Base-by-base conservation (phyloP, 2,888 invertebrate genomes). In the Pediacus dermestoides region DNA sequence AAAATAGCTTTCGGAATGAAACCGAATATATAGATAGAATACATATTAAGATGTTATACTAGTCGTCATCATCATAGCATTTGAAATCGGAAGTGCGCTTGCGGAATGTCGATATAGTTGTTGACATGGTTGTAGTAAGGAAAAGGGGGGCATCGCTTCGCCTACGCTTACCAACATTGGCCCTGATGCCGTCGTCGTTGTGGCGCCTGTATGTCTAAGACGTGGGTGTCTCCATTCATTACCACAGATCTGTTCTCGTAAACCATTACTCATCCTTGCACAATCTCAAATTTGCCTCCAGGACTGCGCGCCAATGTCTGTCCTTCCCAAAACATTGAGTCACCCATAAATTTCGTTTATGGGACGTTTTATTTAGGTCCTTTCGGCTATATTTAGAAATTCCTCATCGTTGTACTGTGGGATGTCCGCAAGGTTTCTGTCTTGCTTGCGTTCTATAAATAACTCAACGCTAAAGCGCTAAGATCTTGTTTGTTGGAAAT, bases 211-310 rank as follows among this genome's bases (percentile, higher is more conserved):
- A 18, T 37, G 46, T 49, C 49, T 49, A 46, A 44, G 39, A 46
- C 44, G 49, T 49, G 49, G 49, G 49, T 49, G 46, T 38, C 38
- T 39, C 25, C 42, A 44, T 46, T 46, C 46, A 39, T 46, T 42
- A 40, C 39, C 26, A 15, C 40, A 28, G 25, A 33, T 32, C 30
- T 36, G 16, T 16, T 18, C 30, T 10, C n/a, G n/a, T n/a, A n/a
- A n/a, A 15, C 36, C 30, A 30, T 36, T 36, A 36, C 36, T 36
- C 36, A 36, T 36, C 21, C 14, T 30, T 15, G 36, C 15, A 16
- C 36, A 26, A 30, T 28, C 30, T 30, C 30, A 13, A 30, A 36
- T 36, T 30, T 30, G 36, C 36, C 36, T 36, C 30, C 22, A 30
- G 27, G 13, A 12, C 16, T 16, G 27, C 23, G 12, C 23, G 21